phyloP scores from a whole-genome alignment of 2,113 vertebrate genomes.

The Pseudorectes ferrugineus region DNA sequence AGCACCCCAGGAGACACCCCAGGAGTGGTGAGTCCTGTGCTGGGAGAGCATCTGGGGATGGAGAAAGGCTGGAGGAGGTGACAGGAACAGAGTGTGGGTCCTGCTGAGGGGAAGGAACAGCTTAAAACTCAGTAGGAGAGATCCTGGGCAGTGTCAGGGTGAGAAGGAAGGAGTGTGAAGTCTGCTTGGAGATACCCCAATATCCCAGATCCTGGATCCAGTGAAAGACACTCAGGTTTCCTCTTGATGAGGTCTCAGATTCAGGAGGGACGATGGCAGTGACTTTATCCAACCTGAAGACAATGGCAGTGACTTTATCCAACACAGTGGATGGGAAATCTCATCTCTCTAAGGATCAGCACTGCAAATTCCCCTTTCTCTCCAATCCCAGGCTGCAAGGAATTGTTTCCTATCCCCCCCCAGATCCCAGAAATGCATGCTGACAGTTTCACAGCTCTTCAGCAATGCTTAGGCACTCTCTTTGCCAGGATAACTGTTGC shows the following conservation, averaged over 20 bases:
- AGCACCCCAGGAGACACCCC: not conserved
- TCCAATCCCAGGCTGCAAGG: not conserved
- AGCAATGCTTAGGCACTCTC: not conserved
- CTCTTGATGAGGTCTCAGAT: not conserved
- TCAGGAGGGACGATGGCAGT: not conserved
- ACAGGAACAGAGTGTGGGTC: not conserved
- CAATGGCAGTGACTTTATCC: not conserved
- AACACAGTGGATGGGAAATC: not conserved
- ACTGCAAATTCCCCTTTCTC: not conserved
- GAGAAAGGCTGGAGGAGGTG: not conserved
- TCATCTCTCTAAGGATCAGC: not conserved
- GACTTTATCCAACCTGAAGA: not conserved
- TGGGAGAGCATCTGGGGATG: not conserved
- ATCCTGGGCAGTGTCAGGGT: not conserved
- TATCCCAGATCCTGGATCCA: not conserved
- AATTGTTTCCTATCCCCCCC: not conserved
- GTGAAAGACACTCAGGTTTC: not conserved
- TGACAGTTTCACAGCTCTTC: constrained; percentile 22
- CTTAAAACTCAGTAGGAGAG: not conserved
- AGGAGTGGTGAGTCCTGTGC: not conserved
- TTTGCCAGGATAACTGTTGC: not conserved
- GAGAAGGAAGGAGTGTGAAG: not conserved
- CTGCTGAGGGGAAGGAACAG: not conserved
- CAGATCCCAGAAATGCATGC: not conserved
- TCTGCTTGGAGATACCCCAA: not conserved